Evolutionary conservation across 2,797 vertebrate genomes (phyloP).

Genomic region (Helarctos malayanus): DNA sequence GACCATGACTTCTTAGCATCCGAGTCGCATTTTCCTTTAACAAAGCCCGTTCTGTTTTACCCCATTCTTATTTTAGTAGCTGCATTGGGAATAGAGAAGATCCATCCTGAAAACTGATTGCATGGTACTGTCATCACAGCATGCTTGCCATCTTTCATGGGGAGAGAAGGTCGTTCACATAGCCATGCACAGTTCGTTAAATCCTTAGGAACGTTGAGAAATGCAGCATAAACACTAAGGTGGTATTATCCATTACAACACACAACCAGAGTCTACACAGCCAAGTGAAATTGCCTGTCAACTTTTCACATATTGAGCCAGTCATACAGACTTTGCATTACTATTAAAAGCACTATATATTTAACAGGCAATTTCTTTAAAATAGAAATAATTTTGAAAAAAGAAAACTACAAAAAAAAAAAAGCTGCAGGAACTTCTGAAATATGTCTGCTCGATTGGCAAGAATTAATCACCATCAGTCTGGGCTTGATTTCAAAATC

Average conservation of each 20-base stretch:
- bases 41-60: constrained; percentile 46
- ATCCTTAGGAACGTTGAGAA: constrained; percentile 50
- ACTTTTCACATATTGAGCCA: constrained; percentile 40
- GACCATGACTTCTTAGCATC: constrained; percentile 38
- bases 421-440: constrained; percentile 69
- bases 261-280: background rate
- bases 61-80: constrained; percentile 59
- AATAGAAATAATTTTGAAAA: constrained; percentile 54
- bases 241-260: constrained; percentile 11
- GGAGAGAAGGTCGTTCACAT: constrained; percentile 58
- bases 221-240: constrained; percentile 63
- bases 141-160: constrained; percentile 56
- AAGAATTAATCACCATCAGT: constrained; percentile 45
- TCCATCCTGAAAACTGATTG: constrained; percentile 55
- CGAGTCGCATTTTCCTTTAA: background rate
- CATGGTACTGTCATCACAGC: constrained; percentile 69
- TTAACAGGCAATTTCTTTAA: constrained; percentile 58
- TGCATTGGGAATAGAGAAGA: constrained; percentile 22
- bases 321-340: background rate
- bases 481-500: background rate
- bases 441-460: background rate
- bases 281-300: constrained; percentile 54
- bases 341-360: constrained; percentile 34
- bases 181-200: constrained; percentile 63
- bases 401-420: constrained; percentile 47